These are phyloP conservation scores for Dynastes tityus DNA, from an alignment of 2,888 invertebrate species.

Conservation along the genomic window DNA sequence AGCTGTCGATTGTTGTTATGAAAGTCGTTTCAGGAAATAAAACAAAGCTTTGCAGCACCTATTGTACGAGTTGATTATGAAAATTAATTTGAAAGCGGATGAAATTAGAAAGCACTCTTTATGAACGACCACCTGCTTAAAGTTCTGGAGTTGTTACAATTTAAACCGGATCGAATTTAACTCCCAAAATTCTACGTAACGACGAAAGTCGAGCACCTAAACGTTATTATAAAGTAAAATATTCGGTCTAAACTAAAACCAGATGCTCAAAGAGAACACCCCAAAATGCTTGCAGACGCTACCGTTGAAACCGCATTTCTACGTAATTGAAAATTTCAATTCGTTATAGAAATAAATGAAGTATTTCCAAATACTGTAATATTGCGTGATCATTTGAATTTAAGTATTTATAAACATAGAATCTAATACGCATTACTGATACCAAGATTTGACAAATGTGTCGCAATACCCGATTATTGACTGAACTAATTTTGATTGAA, in stretches of 20 bases:
- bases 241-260: constrained; percentile 5
- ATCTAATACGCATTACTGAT: too few species aligned
- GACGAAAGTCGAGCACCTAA: not conserved
- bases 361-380: not conserved
- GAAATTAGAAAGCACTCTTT: constrained; percentile 2
- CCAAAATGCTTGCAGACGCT: not conserved
- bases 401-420: too few species aligned
- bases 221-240: constrained; percentile 16
- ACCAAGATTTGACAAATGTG: too few species aligned
- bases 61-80: not conserved
- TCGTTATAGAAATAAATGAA: not conserved
- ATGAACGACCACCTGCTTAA: not conserved
- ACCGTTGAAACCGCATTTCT: not conserved
- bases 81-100: not conserved
- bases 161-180: constrained; percentile 12
- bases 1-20: too few species aligned
- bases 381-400: too few species aligned
- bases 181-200: not conserved
- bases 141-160: constrained; percentile 7
- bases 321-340: not conserved
- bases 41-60: not conserved
- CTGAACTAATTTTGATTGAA: too few species aligned
- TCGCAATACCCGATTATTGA: too few species aligned
- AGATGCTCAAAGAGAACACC: constrained; percentile 9
- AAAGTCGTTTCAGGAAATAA: too few species aligned